phyloP scores from a whole-genome alignment of 2,797 vertebrate species.

The Eleutherodactylus coqui region DNA sequence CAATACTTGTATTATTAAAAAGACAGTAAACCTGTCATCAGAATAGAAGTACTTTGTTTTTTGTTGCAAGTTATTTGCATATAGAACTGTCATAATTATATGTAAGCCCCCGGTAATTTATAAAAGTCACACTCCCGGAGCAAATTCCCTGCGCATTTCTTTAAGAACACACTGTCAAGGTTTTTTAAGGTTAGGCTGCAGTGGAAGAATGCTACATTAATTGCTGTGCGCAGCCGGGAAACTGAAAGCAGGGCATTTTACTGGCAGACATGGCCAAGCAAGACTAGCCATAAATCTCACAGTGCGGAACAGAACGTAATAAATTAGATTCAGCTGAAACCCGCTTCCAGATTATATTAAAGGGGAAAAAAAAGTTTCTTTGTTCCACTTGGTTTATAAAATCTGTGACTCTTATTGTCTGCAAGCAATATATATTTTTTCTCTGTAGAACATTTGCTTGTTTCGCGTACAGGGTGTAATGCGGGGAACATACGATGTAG shows the following conservation, averaged over 20 bases:
- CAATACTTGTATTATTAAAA: slow-evolving; percentile 18
- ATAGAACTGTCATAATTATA: slow-evolving; percentile 45
- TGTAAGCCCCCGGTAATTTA: slow-evolving; percentile 22
- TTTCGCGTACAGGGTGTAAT: slow-evolving; percentile 16
- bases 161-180: slow-evolving; percentile 55
- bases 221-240: slow-evolving; percentile 67
- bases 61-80: slow-evolving; percentile 19
- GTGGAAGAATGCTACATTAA: slow-evolving; percentile 52
- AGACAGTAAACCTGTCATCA: neutral
- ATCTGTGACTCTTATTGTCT: slow-evolving; percentile 25
- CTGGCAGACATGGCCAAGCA: slow-evolving; percentile 65
- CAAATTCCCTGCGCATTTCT: slow-evolving; percentile 58
- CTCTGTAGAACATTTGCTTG: slow-evolving; percentile 1
- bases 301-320: slow-evolving; percentile 67
- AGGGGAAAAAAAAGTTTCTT: slow-evolving; percentile 62
- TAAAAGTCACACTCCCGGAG: slow-evolving; percentile 43
- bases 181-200: slow-evolving; percentile 49
- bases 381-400: slow-evolving; percentile 59
- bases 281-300: slow-evolving; percentile 67
- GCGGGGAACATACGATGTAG: slow-evolving; percentile 8
- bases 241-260: slow-evolving; percentile 62
- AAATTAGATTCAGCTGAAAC: slow-evolving; percentile 68
- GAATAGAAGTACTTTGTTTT: neutral
- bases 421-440: neutral
- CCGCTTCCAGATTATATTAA: slow-evolving; percentile 63